Evolutionary conservation across 2,113 vertebrate species (phyloP).

Genomic region (Percopsis transmontana): DNA sequence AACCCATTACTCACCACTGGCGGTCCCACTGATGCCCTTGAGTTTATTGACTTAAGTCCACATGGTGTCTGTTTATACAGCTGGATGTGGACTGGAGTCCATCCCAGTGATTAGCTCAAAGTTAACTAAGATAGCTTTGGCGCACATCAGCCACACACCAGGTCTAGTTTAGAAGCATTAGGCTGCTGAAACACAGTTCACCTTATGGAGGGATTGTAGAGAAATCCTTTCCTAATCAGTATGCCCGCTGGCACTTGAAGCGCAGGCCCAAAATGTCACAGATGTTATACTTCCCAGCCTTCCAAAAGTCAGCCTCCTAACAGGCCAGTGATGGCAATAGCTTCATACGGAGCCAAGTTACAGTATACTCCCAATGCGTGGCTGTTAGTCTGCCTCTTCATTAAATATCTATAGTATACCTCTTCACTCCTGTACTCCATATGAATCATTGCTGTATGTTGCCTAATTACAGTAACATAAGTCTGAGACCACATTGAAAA

Average conservation of each 20-base stretch:
- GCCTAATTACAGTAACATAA: too few species aligned
- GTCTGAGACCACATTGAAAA: too few species aligned
- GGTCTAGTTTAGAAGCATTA: constrained; percentile 33
- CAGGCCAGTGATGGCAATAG: constrained; percentile 23
- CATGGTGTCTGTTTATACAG: constrained; percentile 59
- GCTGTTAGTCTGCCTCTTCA: background rate
- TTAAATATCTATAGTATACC: too few species aligned
- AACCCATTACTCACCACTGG: constrained; percentile 58
- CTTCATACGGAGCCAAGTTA: constrained; percentile 8
- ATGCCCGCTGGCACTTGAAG: constrained; percentile 20
- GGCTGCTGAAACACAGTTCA: constrained; percentile 19
- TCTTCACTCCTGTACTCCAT: too few species aligned
- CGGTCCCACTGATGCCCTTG: constrained; percentile 61
- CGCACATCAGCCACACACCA: constrained; percentile 49
- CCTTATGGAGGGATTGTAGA: constrained; percentile 20
- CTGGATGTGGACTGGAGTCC: constrained; percentile 53
- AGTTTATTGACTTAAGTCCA: constrained; percentile 69
- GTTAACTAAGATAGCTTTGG: constrained; percentile 55
- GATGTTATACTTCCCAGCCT: background rate
- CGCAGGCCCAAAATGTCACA: constrained; percentile 21
- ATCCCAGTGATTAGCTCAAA: constrained; percentile 49
- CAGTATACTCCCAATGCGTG: constrained; percentile 2
- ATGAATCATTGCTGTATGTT: too few species aligned
- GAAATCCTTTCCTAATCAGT: constrained; percentile 13
- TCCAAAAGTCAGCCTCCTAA: constrained; percentile 1